Percentiles rank a stretch among this genome's conserved stretches.
Evolutionary conservation across 2,888 invertebrate species (phyloP).

Genomic region (Dimorphilus gyrociliatus): DNA sequence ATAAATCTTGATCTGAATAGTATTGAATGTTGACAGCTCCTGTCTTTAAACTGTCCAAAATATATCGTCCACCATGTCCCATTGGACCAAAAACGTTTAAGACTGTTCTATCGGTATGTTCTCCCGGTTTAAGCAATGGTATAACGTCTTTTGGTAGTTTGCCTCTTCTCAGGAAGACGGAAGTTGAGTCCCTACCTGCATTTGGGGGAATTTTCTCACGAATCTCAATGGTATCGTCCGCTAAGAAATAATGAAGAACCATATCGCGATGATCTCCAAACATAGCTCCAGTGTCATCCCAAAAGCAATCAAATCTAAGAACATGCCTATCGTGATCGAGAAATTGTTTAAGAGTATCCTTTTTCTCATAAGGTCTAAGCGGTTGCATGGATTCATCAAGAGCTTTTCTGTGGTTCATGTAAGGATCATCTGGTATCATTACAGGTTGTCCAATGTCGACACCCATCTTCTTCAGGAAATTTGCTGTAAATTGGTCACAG

Average conservation of each 20-base stretch:
- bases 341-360: constrained; percentile 56
- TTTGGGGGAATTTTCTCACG: constrained; percentile 53
- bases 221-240: constrained; percentile 75
- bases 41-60: constrained; percentile 35
- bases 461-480: constrained; percentile 65
- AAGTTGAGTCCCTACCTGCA: constrained; percentile 53
- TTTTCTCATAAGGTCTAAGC: constrained; percentile 35
- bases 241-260: constrained; percentile 64
- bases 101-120: constrained; percentile 32
- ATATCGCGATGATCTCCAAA: constrained; percentile 61
- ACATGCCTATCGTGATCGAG: constrained; percentile 57
- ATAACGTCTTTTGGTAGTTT: constrained; percentile 56
- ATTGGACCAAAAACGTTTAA: constrained; percentile 38
- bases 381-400: constrained; percentile 37
- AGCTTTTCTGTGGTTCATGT: constrained; percentile 21
- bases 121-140: constrained; percentile 30
- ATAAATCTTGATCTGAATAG: constrained; percentile 53
- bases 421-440: constrained; percentile 27
- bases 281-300: constrained; percentile 65
- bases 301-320: constrained; percentile 64
- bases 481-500: constrained; percentile 71
- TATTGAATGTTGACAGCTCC: constrained; percentile 31
- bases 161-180: constrained; percentile 55
- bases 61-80: constrained; percentile 34
- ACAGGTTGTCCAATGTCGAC: constrained; percentile 47